Evolutionary conservation across 92 coral and sea anemone species (phyloP).

Genomic region (Porites divaricata): DNA sequence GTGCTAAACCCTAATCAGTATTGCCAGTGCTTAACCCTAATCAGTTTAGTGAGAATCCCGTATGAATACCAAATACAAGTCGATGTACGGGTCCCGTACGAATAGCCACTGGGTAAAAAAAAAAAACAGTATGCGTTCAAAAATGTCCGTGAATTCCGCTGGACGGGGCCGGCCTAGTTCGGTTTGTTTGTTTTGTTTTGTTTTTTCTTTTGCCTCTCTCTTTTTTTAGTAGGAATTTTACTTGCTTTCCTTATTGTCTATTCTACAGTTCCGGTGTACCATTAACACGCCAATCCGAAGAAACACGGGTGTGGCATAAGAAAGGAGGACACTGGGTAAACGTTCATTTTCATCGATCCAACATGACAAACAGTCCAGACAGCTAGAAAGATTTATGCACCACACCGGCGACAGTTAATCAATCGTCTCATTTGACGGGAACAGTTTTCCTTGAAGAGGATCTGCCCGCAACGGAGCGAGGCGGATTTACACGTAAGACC

Average conservation of each 20-base stretch:
- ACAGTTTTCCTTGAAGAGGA: background rate
- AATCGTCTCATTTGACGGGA: background rate
- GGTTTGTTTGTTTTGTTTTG: too few species aligned
- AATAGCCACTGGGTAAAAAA: too few species aligned
- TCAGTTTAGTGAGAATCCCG: too few species aligned
- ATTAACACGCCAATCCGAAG: constrained; percentile 78
- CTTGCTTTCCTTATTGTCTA: background rate
- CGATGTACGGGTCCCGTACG: too few species aligned
- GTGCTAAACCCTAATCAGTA: too few species aligned
- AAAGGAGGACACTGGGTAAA: constrained; percentile 92
- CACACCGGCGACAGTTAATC: background rate
- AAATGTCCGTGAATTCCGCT: too few species aligned
- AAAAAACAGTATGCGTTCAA: too few species aligned
- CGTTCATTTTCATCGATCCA: constrained; percentile 93
- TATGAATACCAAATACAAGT: too few species aligned
- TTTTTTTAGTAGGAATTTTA: too few species aligned
- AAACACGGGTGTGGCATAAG: constrained; percentile 97
- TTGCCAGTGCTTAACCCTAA: too few species aligned
- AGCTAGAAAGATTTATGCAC: constrained; percentile 4
- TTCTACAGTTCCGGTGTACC: constrained; percentile 64
- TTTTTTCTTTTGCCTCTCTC: too few species aligned
- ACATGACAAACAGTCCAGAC: constrained; percentile 15
- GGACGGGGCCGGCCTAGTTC: too few species aligned
- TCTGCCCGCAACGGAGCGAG: background rate
- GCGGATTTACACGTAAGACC: background rate